A percentile compares a stretch with the other conserved stretches of the same genome.
Conservation (phyloP, 2,797 vertebrate genomes). For the Tangara arthus region DNA sequence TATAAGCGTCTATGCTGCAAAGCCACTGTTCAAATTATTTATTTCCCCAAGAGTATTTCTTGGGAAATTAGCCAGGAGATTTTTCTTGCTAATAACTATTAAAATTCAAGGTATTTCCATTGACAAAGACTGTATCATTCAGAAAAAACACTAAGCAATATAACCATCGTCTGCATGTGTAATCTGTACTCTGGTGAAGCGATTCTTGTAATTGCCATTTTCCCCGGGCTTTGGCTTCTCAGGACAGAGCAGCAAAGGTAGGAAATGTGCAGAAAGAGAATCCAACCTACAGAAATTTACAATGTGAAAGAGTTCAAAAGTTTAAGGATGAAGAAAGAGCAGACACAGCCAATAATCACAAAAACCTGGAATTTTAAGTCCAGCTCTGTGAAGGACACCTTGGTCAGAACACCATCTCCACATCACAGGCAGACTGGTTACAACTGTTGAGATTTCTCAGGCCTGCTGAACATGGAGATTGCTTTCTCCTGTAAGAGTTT, state of each 20-base stretch:
- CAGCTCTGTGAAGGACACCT: not conserved
- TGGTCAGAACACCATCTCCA: not conserved
- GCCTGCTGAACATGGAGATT: not conserved
- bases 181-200: not conserved
- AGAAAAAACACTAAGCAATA: not conserved
- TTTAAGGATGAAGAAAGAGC: not conserved
- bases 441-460: not conserved
- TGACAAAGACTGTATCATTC: not conserved
- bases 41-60: not conserved
- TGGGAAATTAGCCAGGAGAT: not conserved
- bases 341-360: not conserved
- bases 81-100: not conserved
- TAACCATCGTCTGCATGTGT: not conserved
- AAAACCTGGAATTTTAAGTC: not conserved
- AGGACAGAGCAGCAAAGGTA: not conserved
- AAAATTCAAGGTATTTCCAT: not conserved
- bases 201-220: not conserved
- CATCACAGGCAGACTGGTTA: not conserved
- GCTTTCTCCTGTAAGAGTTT: not conserved
- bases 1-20: not conserved
- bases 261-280: not conserved
- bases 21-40: conserved; percentile 9
- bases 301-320: not conserved
- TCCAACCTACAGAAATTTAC: not conserved
- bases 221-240: not conserved